Conservation (phyloP, 2,113 vertebrate genomes). For the Austrofundulus limnaeus region DNA sequence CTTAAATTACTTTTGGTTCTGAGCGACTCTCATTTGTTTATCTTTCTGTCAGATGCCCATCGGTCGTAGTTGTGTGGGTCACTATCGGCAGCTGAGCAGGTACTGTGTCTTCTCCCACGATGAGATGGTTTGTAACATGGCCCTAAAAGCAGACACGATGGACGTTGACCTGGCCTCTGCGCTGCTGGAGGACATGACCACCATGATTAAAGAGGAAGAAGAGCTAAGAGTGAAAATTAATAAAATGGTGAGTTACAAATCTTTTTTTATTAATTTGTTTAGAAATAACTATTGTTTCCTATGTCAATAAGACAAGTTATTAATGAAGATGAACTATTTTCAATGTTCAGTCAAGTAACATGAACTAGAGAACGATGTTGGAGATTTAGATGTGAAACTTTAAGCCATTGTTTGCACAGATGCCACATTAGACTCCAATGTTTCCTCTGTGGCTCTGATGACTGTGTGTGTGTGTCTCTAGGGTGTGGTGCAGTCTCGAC, state of each 20-base stretch:
- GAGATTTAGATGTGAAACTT: background rate
- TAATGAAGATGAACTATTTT: background rate
- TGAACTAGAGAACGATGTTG: background rate
- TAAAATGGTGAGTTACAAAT: constrained; percentile 83
- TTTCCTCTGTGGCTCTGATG: constrained; percentile 23
- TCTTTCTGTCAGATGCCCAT: constrained; percentile 83
- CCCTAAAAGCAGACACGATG: constrained; percentile 83
- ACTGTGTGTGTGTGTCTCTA: constrained; percentile 62
- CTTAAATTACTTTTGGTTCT: background rate
- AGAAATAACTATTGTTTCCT: background rate
- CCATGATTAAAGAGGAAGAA: constrained; percentile 88
- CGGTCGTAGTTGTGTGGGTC: constrained; percentile 90
- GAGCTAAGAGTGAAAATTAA: constrained; percentile 81
- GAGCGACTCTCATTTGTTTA: background rate
- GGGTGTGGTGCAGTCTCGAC: constrained; percentile 86
- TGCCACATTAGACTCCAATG: constrained; percentile 17
- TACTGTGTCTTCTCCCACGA: constrained; percentile 98
- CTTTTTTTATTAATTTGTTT: background rate
- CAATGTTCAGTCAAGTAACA: background rate
- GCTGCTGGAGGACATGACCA: constrained; percentile 87
- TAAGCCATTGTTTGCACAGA: constrained; percentile 11
- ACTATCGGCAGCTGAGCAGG: constrained; percentile 90
- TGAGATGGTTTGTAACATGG: constrained; percentile 97
- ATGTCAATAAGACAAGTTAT: too few relatives aligned
- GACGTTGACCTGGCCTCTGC: constrained; percentile 88